Base-by-base conservation (phyloP, 2,888 invertebrate species). In the Trachelus iudaicus region DNA sequence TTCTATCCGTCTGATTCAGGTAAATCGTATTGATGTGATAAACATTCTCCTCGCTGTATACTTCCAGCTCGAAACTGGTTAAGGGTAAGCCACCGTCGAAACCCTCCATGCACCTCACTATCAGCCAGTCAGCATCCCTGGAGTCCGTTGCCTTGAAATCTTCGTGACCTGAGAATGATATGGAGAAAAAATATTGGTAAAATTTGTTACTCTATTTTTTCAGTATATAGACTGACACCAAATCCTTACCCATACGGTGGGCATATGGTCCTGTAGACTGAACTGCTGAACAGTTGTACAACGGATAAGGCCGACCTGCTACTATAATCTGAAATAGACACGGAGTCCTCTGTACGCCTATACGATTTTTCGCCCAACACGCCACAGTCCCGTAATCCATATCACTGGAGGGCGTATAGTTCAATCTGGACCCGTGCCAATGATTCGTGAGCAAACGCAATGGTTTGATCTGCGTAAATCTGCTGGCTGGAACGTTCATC, bases 21-120 rank as follows among this genome's bases (percentile, higher is more conserved):
- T 86, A 88, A 78, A 90, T 84, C 76, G 88, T 90, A 82, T 89
- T 88, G 77, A 87, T 85, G 78, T 85, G 90, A 81, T 87, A 85
- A 77, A 86, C 87, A 82, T 85, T 90, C 79, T 90, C 90, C 79
- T 90, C 90, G 79, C 86, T 89, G 83, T 90, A 90, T 74, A 90
- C 85, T 81, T 90, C 90, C n/a, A 90, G 81, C 80, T 90, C 90
- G 81, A 89, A 90, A 83, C 89, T 88, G 79, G 95, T 95, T 92
- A 97, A 96, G 3, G 97, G 97, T 77, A 97, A 93, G 15, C 97
- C 97, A 75, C 97, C 97, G 87, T 97, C 97, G 91, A 97, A 97
- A 88, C 96, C 96, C 92, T 97, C 97, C 77, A 95, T 94, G 92
- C 98, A 98, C 85, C 97, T 96, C 77, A 98, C 96, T 92, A 96